Base-by-base conservation (phyloP, 1,140 invertebrate species). In the Streblospio benedicti region DNA sequence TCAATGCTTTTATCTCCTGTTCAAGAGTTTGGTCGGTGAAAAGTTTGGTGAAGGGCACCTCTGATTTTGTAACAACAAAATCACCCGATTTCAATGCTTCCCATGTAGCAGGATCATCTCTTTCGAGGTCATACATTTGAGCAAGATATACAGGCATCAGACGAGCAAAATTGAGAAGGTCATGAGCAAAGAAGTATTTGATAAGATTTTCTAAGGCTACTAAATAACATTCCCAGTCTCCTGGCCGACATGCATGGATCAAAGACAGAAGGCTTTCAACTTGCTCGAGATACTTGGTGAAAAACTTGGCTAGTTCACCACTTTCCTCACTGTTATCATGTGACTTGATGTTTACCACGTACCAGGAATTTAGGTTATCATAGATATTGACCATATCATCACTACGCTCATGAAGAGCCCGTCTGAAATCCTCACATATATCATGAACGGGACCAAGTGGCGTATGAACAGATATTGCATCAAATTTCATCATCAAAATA, bases 61-160 rank as follows among this genome's bases (percentile, higher is more conserved):
- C 14, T 45, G 3, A 45, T 47, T 47, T 47, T 28, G n/a, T 28
- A 23, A 47, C n/a, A 47, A 18, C 45, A 28, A 47, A 47, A 28
- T 47, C 45, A 6, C n/a, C 45, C n/a, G 45, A 47, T 28, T 47
- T 47, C 45, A 47, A n/a, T n/a, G n/a, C n/a, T n/a, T n/a, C 27
- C 50, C 6, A n/a, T 28, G 27, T 52, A 52, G 30, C 1, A 14
- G 50, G 50, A 52, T 31, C 50, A 31, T 52, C 30, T 4, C 33
- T 12, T 31, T 52, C 2, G 9, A 52, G 16, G n/a, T 6, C 25
- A 18, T 51, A 4, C 49, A 51, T 4, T 51, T 52, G 50, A 1
- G 50, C 50, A 31, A 52, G 50, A 31, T 52, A 31, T 25, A 52
- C 30, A 30, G 50, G 50, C 50, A 31, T 30, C 50, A 52, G 50